A percentile compares a stretch with the other conserved stretches of the same genome.
These are phyloP conservation scores for Dryas iulia DNA, from an alignment of 1,140 invertebrate genomes.

Conservation along the genomic window DNA sequence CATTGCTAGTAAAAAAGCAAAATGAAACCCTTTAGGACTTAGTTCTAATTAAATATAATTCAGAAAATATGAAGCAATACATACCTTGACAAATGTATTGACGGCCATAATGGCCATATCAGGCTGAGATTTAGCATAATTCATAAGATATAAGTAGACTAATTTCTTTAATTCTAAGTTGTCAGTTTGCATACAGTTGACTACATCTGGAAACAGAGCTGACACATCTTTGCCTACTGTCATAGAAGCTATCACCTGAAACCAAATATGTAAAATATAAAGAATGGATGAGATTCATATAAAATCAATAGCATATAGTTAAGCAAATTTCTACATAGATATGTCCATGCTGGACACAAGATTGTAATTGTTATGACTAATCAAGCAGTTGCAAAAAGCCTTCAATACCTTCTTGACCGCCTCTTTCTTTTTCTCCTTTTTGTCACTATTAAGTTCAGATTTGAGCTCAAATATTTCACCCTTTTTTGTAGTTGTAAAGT, in stretches of 20 bases:
- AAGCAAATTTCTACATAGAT: background rate
- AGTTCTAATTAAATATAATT: conserved; percentile 30
- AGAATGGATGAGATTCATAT: background rate
- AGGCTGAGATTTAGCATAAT: conserved; percentile 99
- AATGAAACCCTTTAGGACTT: conserved; percentile 35
- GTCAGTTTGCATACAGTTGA: conserved; percentile 99
- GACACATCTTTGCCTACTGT: conserved; percentile 98
- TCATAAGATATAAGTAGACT: conserved; percentile 99
- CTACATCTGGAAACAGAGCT: conserved; percentile 98
- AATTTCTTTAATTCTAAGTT: conserved; percentile 99
- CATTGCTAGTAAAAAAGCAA: conserved; percentile 41
- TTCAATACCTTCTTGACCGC: conserved; percentile 98
- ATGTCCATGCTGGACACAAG: background rate
- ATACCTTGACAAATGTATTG: conserved; percentile 99
- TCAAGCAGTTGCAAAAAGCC: background rate
- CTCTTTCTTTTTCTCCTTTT: conserved; percentile 99
- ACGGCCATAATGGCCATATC: conserved; percentile 99
- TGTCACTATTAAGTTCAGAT: conserved; percentile 99
- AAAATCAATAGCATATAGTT: background rate
- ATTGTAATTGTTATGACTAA: background rate
- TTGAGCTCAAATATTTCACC: conserved; percentile 99
- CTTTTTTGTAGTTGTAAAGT: conserved; percentile 99
- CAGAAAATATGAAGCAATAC: conserved; percentile 33
- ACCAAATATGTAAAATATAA: background rate
- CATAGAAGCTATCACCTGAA: conserved; percentile 99